Evolutionary conservation across 2,888 invertebrate species (phyloP).

Genomic region (Thymelicus acteon): DNA sequence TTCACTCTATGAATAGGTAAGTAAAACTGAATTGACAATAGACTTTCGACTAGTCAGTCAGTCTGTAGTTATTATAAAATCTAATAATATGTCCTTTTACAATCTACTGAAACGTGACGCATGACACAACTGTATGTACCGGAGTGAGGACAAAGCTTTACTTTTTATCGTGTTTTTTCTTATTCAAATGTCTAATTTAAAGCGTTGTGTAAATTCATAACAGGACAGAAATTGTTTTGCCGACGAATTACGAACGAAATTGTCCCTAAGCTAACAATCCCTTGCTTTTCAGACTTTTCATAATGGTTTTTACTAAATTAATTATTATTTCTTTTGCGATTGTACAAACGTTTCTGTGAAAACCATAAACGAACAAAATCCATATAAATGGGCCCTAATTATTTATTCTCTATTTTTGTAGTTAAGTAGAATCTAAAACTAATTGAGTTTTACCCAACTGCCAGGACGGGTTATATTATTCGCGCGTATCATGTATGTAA

Average conservation of each 20-base stretch:
- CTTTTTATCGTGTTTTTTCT: not conserved
- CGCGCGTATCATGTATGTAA: too few relatives aligned
- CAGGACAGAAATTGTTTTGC: slow-evolving; percentile 15
- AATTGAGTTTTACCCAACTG: not conserved
- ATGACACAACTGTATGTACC: not conserved
- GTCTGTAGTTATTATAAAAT: too few relatives aligned
- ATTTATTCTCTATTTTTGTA: not conserved
- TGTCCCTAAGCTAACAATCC: slow-evolving; percentile 32
- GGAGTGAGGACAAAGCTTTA: not conserved
- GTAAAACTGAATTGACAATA: too few relatives aligned
- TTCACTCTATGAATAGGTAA: too few relatives aligned
- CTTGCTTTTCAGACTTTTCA: slow-evolving; percentile 17
- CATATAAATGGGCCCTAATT: not conserved
- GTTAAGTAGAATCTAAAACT: not conserved
- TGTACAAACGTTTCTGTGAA: not conserved
- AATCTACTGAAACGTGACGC: not conserved
- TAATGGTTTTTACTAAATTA: slow-evolving; percentile 35
- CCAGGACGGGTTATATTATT: too few relatives aligned
- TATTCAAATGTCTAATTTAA: slow-evolving; percentile 1
- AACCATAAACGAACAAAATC: not conserved
- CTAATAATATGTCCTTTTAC: too few relatives aligned
- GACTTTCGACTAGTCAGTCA: too few relatives aligned
- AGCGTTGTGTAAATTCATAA: slow-evolving; percentile 13
- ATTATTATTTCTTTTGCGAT: slow-evolving; percentile 16
- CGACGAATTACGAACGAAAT: slow-evolving; percentile 25